Conservation (phyloP, 2,113 vertebrate genomes). For the Mellivora capensis region DNA sequence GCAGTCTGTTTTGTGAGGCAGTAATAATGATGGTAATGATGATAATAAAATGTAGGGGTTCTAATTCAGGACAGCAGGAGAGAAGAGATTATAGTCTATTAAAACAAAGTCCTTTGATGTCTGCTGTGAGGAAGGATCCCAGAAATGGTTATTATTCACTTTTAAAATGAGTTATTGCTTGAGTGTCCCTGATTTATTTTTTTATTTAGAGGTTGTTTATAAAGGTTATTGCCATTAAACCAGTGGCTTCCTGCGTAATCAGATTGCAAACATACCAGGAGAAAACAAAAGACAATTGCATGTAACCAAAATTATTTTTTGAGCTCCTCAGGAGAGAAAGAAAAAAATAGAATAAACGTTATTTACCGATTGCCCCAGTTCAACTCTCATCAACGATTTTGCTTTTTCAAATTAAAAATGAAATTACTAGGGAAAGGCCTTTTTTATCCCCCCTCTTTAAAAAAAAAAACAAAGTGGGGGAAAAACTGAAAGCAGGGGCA, state of each 20-base stretch:
- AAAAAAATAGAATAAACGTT: background rate
- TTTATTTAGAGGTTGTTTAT: conserved; percentile 12
- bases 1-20: background rate
- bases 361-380: background rate
- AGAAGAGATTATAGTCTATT: background rate
- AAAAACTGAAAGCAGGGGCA: conserved; percentile 57
- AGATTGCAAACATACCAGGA: background rate
- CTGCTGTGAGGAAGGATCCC: background rate
- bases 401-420: background rate
- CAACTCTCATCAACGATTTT: background rate
- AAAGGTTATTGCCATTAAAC: conserved; percentile 9
- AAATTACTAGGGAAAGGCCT: background rate
- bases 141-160: background rate
- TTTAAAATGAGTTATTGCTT: background rate
- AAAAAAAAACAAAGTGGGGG: background rate
- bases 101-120: background rate
- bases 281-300: conserved; percentile 18
- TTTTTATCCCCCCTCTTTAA: background rate
- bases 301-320: conserved; percentile 12
- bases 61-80: background rate
- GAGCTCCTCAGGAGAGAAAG: background rate
- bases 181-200: background rate
- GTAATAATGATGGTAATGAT: background rate
- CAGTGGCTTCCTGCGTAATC: background rate
- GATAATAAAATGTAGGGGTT: background rate